Conservation (phyloP, 2,888 invertebrate genomes). For the Myopa tessellatipennis region DNA sequence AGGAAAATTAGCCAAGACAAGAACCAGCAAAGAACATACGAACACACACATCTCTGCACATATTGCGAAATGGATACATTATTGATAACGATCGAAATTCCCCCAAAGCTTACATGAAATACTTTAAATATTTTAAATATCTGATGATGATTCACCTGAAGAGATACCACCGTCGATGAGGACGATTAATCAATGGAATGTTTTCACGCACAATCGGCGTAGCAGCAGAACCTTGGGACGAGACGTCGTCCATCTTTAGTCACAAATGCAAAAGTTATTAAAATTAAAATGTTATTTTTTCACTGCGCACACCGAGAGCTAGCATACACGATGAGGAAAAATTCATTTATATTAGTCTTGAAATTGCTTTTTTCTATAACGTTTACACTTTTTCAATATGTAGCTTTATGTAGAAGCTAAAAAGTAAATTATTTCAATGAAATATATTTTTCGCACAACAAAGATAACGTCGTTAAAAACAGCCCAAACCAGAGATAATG, state of each 20-base stretch:
- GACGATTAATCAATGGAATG: conserved; percentile 77
- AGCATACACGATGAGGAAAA: not conserved
- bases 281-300: not conserved
- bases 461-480: not conserved
- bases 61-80: too few species aligned
- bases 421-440: conserved; percentile 9
- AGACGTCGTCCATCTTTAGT: conserved; percentile 63
- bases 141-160: conserved; percentile 70
- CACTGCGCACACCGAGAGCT: not conserved
- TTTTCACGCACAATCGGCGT: conserved; percentile 71
- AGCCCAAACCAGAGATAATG: too few species aligned
- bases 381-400: not conserved
- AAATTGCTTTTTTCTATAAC: not conserved
- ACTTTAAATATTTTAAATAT: conserved; percentile 16
- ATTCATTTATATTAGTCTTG: conserved; percentile 24
- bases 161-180: conserved; percentile 73
- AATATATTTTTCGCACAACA: conserved; percentile 6
- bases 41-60: too few species aligned
- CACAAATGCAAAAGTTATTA: conserved; percentile 16
- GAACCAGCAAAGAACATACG: too few species aligned
- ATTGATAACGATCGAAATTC: not conserved
- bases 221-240: conserved; percentile 69
- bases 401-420: not conserved
- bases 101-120: not conserved
- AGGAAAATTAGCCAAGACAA: too few species aligned